Conservation (phyloP, 2,888 invertebrate genomes). For the Folsomia candida region DNA sequence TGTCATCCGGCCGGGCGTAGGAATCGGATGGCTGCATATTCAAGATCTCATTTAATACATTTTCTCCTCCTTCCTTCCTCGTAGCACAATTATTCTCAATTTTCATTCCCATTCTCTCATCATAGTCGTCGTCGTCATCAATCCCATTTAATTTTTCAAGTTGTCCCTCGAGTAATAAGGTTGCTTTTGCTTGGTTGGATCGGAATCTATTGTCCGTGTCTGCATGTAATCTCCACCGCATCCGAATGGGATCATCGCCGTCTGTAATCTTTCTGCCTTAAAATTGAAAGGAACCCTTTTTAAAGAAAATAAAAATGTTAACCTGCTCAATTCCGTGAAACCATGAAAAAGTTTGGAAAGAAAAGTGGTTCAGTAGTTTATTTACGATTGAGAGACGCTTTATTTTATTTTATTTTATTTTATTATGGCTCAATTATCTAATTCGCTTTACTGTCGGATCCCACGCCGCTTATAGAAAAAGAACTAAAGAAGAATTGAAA, state of each 20-base stretch:
- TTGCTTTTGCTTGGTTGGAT: background rate
- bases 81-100: constrained; percentile 1
- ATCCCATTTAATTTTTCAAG: background rate
- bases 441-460: background rate
- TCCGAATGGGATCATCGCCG: too few species aligned
- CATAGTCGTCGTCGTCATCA: background rate
- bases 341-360: too few species aligned
- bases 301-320: background rate
- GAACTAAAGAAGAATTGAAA: too few species aligned
- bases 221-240: too few species aligned
- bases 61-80: background rate
- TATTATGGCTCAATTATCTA: background rate
- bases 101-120: background rate
- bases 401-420: background rate
- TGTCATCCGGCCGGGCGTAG: constrained; percentile 1
- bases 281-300: background rate
- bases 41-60: constrained; percentile 2
- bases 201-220: background rate
- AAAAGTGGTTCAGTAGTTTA: too few species aligned
- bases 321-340: background rate
- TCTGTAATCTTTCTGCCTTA: background rate
- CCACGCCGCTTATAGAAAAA: background rate
- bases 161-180: background rate
- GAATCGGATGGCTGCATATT: background rate
- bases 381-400: background rate